Base-by-base conservation (phyloP, 2,797 vertebrate genomes). In the Acanthiza pusilla region DNA sequence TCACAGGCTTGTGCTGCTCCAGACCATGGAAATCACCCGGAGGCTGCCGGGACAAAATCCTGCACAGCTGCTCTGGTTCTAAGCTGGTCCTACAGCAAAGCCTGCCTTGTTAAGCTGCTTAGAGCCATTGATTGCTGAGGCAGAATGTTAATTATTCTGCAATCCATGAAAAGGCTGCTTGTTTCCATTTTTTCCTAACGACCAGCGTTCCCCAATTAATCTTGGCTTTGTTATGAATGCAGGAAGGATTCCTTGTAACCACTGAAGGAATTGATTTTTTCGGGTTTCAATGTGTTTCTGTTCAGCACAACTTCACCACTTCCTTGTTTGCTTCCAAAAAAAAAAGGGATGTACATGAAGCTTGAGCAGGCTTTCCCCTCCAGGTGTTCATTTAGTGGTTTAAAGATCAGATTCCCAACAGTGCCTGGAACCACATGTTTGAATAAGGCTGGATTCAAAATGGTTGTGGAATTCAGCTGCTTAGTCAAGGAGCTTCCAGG, bases 201-300 rank as follows among this genome's bases (percentile, higher is more conserved):
- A 94, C 27, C 38, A 55, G 29, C 11, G 22, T 58, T 94, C 51
- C 84, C 72, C 94, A 88, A 55, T 95, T 96, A 91, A 96, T 96
- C 85, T 75, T 83, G 87, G 38, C 58, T 93, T 84, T 81, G 74
- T 89, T 83, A n/a, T n/a, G 74, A 87, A 84, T 71, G 85, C 8
- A 0, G 66, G 42, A 80, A 87, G 70, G 85, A 57, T 60, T 65
- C 70, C 75, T 58, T 0, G 1, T 19, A 78, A 47, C 40, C 34
- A 62, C 32, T 5, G 67, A 55, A 82, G 20, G 89, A 94, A 93
- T 75, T 36, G 88, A 92, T 94, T 91, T 94, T 89, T 91, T 0
- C 43, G 4, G 62, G n/a, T 84, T 88, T 80, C 65, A 8, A 3
- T 34, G 20, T 54, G 47, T 91, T 95, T 51, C 48, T 29, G 12